Evolutionary conservation across 2,888 invertebrate genomes (phyloP).

Genomic region (Brenthis daphne): DNA sequence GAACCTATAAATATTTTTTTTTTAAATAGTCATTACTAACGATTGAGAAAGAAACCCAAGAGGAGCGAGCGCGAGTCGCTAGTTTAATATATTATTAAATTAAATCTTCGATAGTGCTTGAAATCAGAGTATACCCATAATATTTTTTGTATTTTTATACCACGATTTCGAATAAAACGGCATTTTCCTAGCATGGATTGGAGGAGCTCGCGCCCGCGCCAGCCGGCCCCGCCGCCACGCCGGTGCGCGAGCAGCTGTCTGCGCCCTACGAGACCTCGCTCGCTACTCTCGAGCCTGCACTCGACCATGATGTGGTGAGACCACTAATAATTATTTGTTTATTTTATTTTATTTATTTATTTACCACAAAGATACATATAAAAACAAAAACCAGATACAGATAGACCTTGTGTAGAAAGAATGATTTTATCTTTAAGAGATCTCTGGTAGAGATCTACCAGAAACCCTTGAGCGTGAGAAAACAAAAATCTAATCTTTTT

Average conservation of each 20-base stretch:
- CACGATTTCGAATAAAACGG: background rate
- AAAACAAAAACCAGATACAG: too few species aligned
- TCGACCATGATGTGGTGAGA: constrained; percentile 43
- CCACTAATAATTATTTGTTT: constrained; percentile 41
- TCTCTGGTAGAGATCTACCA: too few species aligned
- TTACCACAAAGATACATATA: background rate
- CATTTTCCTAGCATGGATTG: constrained; percentile 44
- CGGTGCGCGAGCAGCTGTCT: constrained; percentile 65
- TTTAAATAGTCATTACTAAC: too few species aligned
- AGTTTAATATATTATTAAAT: too few species aligned
- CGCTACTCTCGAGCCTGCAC: constrained; percentile 86
- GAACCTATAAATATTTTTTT: too few species aligned
- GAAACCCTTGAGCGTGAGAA: too few species aligned
- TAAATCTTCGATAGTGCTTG: too few species aligned
- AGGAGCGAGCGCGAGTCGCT: too few species aligned
- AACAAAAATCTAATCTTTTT: too few species aligned
- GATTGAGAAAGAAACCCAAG: too few species aligned
- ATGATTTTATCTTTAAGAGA: too few species aligned
- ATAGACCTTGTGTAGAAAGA: too few species aligned
- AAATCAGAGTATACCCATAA: background rate
- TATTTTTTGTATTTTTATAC: background rate
- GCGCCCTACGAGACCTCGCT: constrained; percentile 70
- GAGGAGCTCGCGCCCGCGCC: constrained; percentile 76
- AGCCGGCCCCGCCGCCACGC: constrained; percentile 73
- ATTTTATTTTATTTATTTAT: background rate